Percentiles rank a stretch among this genome's conserved stretches.
These are phyloP conservation scores for Lithophane socia DNA, from an alignment of 2,888 invertebrate genomes.

Conservation along the genomic window DNA sequence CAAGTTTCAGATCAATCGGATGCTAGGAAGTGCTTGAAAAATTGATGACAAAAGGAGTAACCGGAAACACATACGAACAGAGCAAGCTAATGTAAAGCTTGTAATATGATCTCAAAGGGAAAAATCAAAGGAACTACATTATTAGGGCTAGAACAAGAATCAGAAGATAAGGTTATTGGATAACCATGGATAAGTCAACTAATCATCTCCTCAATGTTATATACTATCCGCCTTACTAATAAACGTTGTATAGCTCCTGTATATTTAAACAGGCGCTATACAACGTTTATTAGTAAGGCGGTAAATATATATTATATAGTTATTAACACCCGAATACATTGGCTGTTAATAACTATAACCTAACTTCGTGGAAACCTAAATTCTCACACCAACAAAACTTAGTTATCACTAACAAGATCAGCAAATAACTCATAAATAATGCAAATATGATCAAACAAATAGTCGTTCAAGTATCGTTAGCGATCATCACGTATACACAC, in stretches of 20 bases:
- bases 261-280: too few relatives aligned
- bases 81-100: too few relatives aligned
- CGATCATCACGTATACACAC: slow-evolving; percentile 61
- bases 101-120: slow-evolving; percentile 3
- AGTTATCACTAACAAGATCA: slow-evolving; percentile 26
- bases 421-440: slow-evolving; percentile 45
- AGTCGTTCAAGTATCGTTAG: slow-evolving; percentile 51
- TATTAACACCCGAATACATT: too few relatives aligned
- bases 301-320: too few relatives aligned
- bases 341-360: background rate
- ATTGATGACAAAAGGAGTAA: too few relatives aligned
- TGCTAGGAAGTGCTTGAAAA: too few relatives aligned
- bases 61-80: too few relatives aligned
- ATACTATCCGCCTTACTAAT: too few relatives aligned
- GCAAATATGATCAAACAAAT: slow-evolving; percentile 53
- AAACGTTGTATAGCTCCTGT: too few relatives aligned
- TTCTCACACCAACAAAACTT: slow-evolving; percentile 10
- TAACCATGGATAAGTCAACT: background rate
- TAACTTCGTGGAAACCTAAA: background rate
- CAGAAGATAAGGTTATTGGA: background rate
- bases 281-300: too few relatives aligned
- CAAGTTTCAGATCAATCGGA: too few relatives aligned
- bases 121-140: slow-evolving; percentile 6
- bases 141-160: background rate
- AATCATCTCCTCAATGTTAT: background rate